These are phyloP conservation scores for Geotrupes spiniger DNA, from an alignment of 2,888 invertebrate species.

Conservation along the genomic window DNA sequence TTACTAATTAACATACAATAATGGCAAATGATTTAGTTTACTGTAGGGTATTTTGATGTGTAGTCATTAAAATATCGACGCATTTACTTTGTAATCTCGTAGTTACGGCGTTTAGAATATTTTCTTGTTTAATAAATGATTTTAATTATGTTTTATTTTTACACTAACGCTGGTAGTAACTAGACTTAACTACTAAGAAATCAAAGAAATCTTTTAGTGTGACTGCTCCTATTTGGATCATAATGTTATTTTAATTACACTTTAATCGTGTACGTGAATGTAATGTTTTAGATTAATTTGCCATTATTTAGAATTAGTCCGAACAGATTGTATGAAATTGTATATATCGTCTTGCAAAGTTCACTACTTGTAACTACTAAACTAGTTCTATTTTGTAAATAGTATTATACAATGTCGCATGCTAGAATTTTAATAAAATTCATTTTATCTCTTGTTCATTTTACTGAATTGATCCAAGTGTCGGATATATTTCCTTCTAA, in stretches of 20 bases:
- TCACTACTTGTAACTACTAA: constrained; percentile 37
- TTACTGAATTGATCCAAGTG: too few relatives aligned
- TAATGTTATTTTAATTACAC: too few relatives aligned
- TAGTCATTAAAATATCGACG: too few relatives aligned
- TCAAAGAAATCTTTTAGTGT: too few relatives aligned
- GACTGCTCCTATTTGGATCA: too few relatives aligned
- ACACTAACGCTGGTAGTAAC: too few relatives aligned
- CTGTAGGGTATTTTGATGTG: too few relatives aligned
- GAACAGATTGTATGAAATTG: constrained; percentile 41
- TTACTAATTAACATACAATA: constrained; percentile 1
- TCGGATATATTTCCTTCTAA: too few relatives aligned
- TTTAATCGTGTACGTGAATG: constrained; percentile 1
- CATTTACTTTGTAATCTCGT: too few relatives aligned
- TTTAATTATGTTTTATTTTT: background rate
- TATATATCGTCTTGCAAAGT: constrained; percentile 39
- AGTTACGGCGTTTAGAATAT: too few relatives aligned
- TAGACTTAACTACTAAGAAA: too few relatives aligned
- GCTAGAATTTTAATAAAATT: constrained; percentile 47
- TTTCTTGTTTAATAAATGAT: background rate
- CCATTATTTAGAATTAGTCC: constrained; percentile 20
- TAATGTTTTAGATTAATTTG: constrained; percentile 15
- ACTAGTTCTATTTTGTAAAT: constrained; percentile 44
- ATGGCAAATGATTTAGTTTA: background rate
- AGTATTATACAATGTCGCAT: constrained; percentile 45
- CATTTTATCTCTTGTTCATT: constrained; percentile 39